Conservation (phyloP, 2,797 vertebrate species). For the Xenentodon cancila region DNA sequence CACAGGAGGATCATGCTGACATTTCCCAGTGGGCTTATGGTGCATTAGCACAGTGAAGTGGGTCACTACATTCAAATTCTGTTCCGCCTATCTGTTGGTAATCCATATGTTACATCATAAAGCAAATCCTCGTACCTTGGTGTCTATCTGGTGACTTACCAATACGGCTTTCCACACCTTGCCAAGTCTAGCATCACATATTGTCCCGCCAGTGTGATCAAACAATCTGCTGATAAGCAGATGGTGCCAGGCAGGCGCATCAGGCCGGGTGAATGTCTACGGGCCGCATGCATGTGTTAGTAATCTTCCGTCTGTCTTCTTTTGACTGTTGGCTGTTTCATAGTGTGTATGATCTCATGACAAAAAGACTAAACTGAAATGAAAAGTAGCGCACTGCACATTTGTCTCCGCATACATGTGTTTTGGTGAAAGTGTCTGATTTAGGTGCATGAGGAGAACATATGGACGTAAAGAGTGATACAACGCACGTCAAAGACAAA, state of each 20-base stretch:
- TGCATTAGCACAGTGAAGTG: constrained; percentile 59
- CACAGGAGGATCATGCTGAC: constrained; percentile 67
- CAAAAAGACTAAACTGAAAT: constrained; percentile 13
- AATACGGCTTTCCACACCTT: constrained; percentile 37
- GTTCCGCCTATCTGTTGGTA: constrained; percentile 26
- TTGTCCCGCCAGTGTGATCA: constrained; percentile 53
- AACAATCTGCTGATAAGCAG: constrained; percentile 58
- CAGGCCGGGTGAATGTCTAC: constrained; percentile 5
- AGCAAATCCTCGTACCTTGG: constrained; percentile 21
- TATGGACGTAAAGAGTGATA: constrained; percentile 47
- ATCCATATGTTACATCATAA: constrained; percentile 49
- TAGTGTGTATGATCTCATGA: constrained; percentile 31
- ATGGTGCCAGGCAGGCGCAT: constrained; percentile 17
- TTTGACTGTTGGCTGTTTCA: constrained; percentile 36
- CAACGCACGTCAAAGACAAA: constrained; percentile 38
- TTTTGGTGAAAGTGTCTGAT: constrained; percentile 9
- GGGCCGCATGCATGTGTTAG: constrained; percentile 35
- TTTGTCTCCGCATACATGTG: neutral
- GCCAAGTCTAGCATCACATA: constrained; percentile 42
- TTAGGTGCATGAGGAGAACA: constrained; percentile 56
- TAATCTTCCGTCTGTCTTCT: constrained; percentile 49
- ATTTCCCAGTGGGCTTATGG: constrained; percentile 62
- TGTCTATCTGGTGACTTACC: constrained; percentile 28
- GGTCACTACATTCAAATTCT: constrained; percentile 54
- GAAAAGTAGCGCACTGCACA: neutral